phyloP scores from a whole-genome alignment of 53 echinoderm and acorn worm species.

The Antedon mediterranea region DNA sequence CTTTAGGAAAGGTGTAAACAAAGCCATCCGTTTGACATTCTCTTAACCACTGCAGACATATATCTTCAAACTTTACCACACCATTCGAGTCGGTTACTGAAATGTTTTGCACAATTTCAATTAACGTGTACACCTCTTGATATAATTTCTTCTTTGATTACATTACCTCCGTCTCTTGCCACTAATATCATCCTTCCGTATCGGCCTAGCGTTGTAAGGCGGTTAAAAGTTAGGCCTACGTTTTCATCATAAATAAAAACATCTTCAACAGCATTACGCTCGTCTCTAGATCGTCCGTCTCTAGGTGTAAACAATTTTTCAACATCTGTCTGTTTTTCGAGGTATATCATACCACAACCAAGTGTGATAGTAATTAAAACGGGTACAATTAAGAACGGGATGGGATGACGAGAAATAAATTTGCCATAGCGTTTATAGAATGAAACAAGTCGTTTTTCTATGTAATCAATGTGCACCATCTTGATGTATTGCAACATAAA shows the following conservation, averaged over 20 bases:
- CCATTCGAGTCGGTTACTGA: not conserved
- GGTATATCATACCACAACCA: conserved; percentile 19
- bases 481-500: too few relatives aligned
- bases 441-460: conserved; percentile 26
- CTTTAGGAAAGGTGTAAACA: not conserved
- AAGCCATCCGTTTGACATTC: conserved; percentile 23
- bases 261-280: conserved; percentile 16
- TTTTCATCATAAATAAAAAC: conserved; percentile 9
- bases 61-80: conserved; percentile 9
- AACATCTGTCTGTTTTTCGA: conserved; percentile 3
- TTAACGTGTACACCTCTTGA: conserved; percentile 12
- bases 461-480: conserved; percentile 47
- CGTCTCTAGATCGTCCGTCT: conserved; percentile 15
- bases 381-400: conserved; percentile 37
- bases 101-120: conserved; percentile 15
- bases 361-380: conserved; percentile 26
- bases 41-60: conserved; percentile 20
- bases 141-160: conserved; percentile 10
- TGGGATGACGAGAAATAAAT: conserved; percentile 52
- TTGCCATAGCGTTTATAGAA: conserved; percentile 44
- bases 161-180: conserved; percentile 12
- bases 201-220: conserved; percentile 2
- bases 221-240: conserved; percentile 1
- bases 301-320: conserved; percentile 27
- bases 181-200: conserved; percentile 14